phyloP scores from a whole-genome alignment of 2,797 vertebrate genomes.

The Poecilia gillii region DNA sequence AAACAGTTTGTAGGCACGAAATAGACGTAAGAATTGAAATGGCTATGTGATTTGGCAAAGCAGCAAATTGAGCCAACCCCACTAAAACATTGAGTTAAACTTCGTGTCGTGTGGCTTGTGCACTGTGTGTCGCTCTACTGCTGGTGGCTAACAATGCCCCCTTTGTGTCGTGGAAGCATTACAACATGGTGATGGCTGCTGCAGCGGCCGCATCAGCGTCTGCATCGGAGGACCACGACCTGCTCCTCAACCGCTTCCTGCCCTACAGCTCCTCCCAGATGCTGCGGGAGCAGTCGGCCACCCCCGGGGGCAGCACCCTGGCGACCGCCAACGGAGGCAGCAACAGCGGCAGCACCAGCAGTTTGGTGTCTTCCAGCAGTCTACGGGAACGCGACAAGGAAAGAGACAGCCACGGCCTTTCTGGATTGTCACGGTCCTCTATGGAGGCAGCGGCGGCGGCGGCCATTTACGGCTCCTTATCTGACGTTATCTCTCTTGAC shows the following conservation, averaged over 20 bases:
- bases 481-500: slow-evolving; percentile 98
- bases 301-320: slow-evolving; percentile 85
- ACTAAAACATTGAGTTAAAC: neutral
- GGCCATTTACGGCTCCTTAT: slow-evolving; percentile 95
- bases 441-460: slow-evolving; percentile 85
- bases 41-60: neutral
- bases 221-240: slow-evolving; percentile 91
- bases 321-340: slow-evolving; percentile 85
- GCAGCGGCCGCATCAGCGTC: slow-evolving; percentile 90
- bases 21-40: neutral
- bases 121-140: neutral
- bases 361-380: slow-evolving; percentile 95
- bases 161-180: slow-evolving; percentile 84
- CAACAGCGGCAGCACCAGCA: slow-evolving; percentile 96
- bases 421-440: slow-evolving; percentile 83
- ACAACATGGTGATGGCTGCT: slow-evolving; percentile 95
- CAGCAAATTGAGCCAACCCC: neutral
- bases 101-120: neutral
- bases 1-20: neutral
- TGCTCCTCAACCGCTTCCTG: slow-evolving; percentile 92
- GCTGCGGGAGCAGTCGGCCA: slow-evolving; percentile 92
- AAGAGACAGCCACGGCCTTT: slow-evolving; percentile 87
- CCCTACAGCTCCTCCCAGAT: slow-evolving; percentile 94
- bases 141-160: neutral
- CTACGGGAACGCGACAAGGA: slow-evolving; percentile 83